These are phyloP conservation scores for Dallia pectoralis DNA, from an alignment of 2,797 vertebrate genomes.

Conservation along the genomic window DNA sequence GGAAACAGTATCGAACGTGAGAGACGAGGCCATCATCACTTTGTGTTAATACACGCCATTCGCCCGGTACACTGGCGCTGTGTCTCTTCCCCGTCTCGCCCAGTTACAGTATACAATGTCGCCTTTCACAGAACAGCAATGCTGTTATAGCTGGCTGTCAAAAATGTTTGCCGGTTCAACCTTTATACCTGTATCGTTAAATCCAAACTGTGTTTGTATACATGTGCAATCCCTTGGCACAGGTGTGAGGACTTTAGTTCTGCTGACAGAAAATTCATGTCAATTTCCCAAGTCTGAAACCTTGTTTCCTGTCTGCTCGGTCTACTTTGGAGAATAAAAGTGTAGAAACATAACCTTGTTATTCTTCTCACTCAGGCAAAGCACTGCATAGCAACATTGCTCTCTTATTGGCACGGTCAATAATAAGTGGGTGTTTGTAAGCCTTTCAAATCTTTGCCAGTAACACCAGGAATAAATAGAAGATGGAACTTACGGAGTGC, in stretches of 20 bases:
- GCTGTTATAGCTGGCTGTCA: neutral
- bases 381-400: conserved; percentile 40
- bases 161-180: neutral
- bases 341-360: conserved; percentile 13
- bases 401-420: conserved; percentile 52
- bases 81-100: too few species aligned
- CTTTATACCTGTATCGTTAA: neutral
- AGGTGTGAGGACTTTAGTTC: neutral
- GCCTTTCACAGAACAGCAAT: neutral
- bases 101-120: too few species aligned
- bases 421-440: conserved; percentile 63
- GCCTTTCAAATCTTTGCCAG: conserved; percentile 60
- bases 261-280: neutral
- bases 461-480: conserved; percentile 55
- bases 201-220: neutral
- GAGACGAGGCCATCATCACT: too few species aligned
- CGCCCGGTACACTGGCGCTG: too few species aligned
- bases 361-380: conserved; percentile 34
- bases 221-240: neutral
- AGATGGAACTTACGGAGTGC: conserved; percentile 49
- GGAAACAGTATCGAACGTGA: too few species aligned
- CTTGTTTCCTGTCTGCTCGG: neutral
- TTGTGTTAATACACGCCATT: too few species aligned
- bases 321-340: neutral
- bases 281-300: neutral